Evolutionary conservation across 2,888 invertebrate genomes (phyloP).

Genomic region (Agrochola lychnidis): DNA sequence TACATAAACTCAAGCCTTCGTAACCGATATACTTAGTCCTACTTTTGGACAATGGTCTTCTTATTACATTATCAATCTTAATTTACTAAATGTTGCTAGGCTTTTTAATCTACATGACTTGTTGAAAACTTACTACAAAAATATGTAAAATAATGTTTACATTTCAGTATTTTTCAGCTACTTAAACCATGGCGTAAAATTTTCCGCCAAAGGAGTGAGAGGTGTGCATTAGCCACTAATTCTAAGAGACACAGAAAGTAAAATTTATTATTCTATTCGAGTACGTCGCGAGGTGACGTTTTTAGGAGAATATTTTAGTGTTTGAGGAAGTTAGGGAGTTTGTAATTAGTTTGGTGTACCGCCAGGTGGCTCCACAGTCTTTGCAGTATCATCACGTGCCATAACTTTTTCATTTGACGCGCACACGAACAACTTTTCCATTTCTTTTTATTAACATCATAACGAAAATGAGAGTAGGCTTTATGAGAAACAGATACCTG

Average conservation of each 20-base stretch:
- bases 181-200: slow-evolving; percentile 11
- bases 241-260: slow-evolving; percentile 72
- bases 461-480: slow-evolving; percentile 89
- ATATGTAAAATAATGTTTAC: slow-evolving; percentile 8
- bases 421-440: slow-evolving; percentile 88
- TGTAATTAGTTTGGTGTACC: slow-evolving; percentile 88
- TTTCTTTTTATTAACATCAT: slow-evolving; percentile 90
- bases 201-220: slow-evolving; percentile 60
- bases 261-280: slow-evolving; percentile 83
- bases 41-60: not conserved
- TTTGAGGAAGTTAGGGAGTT: slow-evolving; percentile 88
- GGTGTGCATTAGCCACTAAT: slow-evolving; percentile 68
- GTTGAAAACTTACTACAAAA: not conserved
- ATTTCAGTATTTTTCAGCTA: slow-evolving; percentile 15
- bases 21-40: not conserved
- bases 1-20: not conserved
- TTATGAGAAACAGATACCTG: slow-evolving; percentile 87
- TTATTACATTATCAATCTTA: not conserved
- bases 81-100: not conserved
- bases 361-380: slow-evolving; percentile 85
- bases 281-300: slow-evolving; percentile 86
- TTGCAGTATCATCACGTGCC: slow-evolving; percentile 89
- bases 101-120: not conserved
- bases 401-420: slow-evolving; percentile 91
- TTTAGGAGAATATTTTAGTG: slow-evolving; percentile 90